Conservation (phyloP, 2,888 invertebrate genomes). For the Ptychoptera albimana region DNA sequence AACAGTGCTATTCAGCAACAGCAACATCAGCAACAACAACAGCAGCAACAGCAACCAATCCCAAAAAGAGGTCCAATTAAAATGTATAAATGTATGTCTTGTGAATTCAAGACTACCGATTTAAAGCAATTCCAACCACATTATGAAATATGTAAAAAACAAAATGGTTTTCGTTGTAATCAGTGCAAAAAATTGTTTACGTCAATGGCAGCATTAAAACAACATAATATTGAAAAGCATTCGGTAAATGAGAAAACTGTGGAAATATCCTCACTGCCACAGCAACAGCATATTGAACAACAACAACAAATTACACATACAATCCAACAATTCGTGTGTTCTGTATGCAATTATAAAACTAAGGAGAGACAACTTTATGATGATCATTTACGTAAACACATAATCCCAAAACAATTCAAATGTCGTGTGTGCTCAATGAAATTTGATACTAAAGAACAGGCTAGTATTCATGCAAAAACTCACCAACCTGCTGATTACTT, state of each 20-base stretch:
- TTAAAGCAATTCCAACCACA: slow-evolving; percentile 30
- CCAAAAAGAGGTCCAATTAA: slow-evolving; percentile 20
- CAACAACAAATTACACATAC: neutral
- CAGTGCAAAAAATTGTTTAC: slow-evolving; percentile 29
- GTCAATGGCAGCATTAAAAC: slow-evolving; percentile 26
- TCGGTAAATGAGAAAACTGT: slow-evolving; percentile 8
- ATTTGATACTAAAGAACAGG: slow-evolving; percentile 30
- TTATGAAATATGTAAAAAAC: slow-evolving; percentile 28
- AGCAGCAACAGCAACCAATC: slow-evolving; percentile 13
- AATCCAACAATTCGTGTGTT: slow-evolving; percentile 23
- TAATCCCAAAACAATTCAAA: slow-evolving; percentile 31
- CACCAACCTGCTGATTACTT: slow-evolving; percentile 30
- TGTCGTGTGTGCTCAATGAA: slow-evolving; percentile 30
- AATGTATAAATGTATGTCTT: slow-evolving; percentile 30
- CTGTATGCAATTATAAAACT: slow-evolving; percentile 28
- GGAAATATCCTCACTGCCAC: neutral
- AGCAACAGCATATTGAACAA: neutral
- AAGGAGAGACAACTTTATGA: slow-evolving; percentile 27
- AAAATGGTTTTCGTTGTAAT: slow-evolving; percentile 23
- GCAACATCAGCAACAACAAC: slow-evolving; percentile 14
- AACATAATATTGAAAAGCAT: slow-evolving; percentile 29
- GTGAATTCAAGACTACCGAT: slow-evolving; percentile 31
- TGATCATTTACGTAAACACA: slow-evolving; percentile 29
- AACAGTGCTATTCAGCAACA: slow-evolving; percentile 14
- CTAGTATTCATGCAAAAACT: slow-evolving; percentile 29